Evolutionary conservation across 2,113 vertebrate species (phyloP), one percentile per base, ranked within the genome.

Genomic region (Syrmaticus mikado): DNA sequence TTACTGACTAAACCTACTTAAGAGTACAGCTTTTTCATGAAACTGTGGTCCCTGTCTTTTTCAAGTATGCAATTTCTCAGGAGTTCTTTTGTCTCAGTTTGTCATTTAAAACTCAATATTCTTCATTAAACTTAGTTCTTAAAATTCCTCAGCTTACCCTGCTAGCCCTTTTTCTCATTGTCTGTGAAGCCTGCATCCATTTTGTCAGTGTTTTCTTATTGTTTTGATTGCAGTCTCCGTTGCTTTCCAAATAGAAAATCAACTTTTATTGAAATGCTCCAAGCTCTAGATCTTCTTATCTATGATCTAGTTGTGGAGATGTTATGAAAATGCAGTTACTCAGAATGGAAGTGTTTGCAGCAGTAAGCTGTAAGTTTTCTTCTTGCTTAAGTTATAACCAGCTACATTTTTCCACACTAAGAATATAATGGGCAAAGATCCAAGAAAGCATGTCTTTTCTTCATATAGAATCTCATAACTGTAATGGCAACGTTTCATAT

Each of bases 311-410:
- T 38, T 45, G 25, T 67, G 24, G 27, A 61, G 87, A 53, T 2
- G 2, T 28, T 92, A 7, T n/a, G 66, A 72, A 60, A 87, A 87
- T 58, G 75, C 7, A 85, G 8, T 93, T 95, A 70, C 21, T 95
- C 41, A 48, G 36, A 65, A 45, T 21, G 50, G 45, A 85, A 90
- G 21, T 45, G 52, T 65, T 95, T 6, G 4, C 32, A 89, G 28
- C 38, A 61, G 8, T 90, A 88, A 94, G 68, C 72, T 77, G 50
- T 85, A 70, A 27, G 36, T 91, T 91, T 92, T 85, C 57, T 43
- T 89, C 48, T 89, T 46, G 25, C 55, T 78, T 72, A 82, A 91
- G 68, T 91, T 87, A 68, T 84, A 90, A 60, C 34, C 43, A 65
- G 62, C 48, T 82, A 90, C 0, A 0, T 77, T 90, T 91, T 94